Conservation (phyloP, 2,797 vertebrate genomes). For the Chelon labrosus region DNA sequence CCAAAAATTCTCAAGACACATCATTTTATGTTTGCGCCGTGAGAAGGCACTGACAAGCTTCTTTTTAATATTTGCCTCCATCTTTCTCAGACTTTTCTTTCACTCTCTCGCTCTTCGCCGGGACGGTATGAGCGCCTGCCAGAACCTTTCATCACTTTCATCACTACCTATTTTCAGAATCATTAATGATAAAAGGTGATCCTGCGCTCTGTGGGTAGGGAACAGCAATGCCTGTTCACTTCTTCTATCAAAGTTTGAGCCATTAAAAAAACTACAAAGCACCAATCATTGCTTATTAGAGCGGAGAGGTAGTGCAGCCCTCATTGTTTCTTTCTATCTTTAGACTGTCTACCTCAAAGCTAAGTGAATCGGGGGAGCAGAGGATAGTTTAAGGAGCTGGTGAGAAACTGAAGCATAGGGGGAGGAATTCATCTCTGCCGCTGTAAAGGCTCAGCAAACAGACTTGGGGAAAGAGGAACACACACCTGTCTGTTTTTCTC, state of each 20-base stretch:
- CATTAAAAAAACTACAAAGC: constrained; percentile 43
- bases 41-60: constrained; percentile 24
- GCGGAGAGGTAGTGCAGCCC: constrained; percentile 29
- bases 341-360: constrained; percentile 69
- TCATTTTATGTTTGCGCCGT: constrained; percentile 33
- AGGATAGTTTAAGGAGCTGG: constrained; percentile 51
- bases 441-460: constrained; percentile 35
- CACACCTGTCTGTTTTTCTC: constrained; percentile 50
- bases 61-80: background rate
- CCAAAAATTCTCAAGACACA: constrained; percentile 32
- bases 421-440: constrained; percentile 48
- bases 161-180: background rate
- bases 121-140: constrained; percentile 31
- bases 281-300: constrained; percentile 63
- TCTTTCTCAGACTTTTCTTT: constrained; percentile 15
- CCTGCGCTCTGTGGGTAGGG: background rate
- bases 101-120: background rate
- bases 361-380: constrained; percentile 44
- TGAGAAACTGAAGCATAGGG: constrained; percentile 35
- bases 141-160: constrained; percentile 36
- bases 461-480: constrained; percentile 36
- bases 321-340: constrained; percentile 74
- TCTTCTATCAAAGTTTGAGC: constrained; percentile 45
- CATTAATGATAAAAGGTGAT: constrained; percentile 1
- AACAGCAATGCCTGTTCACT: constrained; percentile 11